Evolutionary conservation across 2,797 vertebrate species (phyloP).

Genomic region (Notamacropus eugenii): DNA sequence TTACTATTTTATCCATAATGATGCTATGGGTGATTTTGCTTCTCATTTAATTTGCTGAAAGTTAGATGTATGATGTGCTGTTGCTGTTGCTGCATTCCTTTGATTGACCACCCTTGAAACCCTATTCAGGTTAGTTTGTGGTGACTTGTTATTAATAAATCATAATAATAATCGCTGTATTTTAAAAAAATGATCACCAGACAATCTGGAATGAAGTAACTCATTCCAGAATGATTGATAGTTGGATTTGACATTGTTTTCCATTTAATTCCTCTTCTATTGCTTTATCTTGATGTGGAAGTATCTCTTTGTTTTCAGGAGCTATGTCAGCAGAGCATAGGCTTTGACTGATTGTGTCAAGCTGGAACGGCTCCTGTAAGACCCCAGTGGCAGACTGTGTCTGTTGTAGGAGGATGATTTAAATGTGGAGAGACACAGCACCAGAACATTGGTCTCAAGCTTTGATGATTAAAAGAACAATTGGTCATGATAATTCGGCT

Average conservation of each 20-base stretch:
- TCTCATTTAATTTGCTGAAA: neutral
- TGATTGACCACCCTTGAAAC: neutral
- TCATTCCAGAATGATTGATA: neutral
- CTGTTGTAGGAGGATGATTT: neutral
- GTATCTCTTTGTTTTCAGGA: neutral
- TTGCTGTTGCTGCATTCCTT: neutral
- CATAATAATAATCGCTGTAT: neutral
- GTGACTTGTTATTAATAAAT: neutral
- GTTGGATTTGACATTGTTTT: neutral
- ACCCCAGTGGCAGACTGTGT: neutral
- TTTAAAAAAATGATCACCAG: neutral
- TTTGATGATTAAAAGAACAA: neutral
- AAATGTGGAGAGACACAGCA: neutral
- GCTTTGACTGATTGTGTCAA: neutral
- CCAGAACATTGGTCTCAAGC: neutral
- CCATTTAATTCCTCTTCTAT: neutral
- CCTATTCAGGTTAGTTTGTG: neutral
- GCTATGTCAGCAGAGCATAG: neutral
- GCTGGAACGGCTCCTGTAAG: neutral
- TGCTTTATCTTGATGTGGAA: neutral
- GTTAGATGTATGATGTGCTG: neutral
- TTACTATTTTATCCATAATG: neutral
- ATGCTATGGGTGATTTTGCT: neutral
- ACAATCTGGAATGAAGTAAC: neutral
- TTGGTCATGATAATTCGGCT: neutral